These are phyloP conservation scores for Microcaecilia unicolor DNA, from an alignment of 2,797 vertebrate genomes.

Conservation along the genomic window DNA sequence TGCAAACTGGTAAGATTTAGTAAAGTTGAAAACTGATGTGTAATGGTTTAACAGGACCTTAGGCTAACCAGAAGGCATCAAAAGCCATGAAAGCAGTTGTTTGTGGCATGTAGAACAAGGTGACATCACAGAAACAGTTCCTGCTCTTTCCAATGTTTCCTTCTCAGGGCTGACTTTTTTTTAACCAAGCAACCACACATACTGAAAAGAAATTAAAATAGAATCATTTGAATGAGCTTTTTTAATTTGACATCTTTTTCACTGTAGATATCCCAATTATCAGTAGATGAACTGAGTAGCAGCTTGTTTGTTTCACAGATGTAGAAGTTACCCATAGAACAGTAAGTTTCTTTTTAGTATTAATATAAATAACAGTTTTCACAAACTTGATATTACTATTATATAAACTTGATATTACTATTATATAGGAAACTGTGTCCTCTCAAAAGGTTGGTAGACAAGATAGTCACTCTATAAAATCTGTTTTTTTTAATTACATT, in stretches of 20 bases:
- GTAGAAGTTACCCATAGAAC: constrained; percentile 56
- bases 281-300: constrained; percentile 69
- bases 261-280: constrained; percentile 66
- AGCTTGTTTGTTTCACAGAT: constrained; percentile 73
- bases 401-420: no score
- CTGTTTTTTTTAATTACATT: no score
- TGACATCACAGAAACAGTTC: constrained; percentile 9
- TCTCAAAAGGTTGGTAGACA: rapidly evolving
- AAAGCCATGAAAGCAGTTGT: no score
- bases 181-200: constrained; percentile 11
- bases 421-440: not conserved
- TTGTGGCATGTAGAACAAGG: constrained; percentile 8
- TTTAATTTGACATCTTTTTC: constrained; percentile 51
- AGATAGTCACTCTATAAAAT: no score
- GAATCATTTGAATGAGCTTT: constrained; percentile 11
- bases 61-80: no score
- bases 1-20: no score
- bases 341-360: constrained; percentile 54
- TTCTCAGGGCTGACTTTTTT: not conserved
- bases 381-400: constrained; percentile 1
- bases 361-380: constrained; percentile 19
- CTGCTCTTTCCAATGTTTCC: constrained; percentile 7
- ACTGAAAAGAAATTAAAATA: constrained; percentile 22
- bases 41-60: no score
- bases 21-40: no score